Evolutionary conservation across 2,113 vertebrate genomes (phyloP).

Genomic region (Diglossa brunneiventris): DNA sequence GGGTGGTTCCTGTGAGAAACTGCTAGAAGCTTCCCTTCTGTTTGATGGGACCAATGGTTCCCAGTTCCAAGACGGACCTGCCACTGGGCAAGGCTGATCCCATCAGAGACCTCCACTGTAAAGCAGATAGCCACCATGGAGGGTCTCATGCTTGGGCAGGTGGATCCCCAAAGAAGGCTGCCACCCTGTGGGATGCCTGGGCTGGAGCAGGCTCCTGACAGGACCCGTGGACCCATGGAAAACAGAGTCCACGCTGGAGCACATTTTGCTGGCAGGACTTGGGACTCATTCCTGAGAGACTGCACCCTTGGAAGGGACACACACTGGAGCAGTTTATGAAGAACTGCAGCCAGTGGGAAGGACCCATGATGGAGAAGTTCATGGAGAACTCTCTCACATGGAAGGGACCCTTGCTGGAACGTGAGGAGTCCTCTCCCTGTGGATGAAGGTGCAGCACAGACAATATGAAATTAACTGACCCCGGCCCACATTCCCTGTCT

Average conservation of each 20-base stretch:
- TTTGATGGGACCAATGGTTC: background rate
- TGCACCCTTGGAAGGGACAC: too few species aligned
- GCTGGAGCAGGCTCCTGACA: background rate
- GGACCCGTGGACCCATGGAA: background rate
- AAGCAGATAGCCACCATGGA: background rate
- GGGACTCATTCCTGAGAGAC: background rate
- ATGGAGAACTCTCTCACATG: background rate
- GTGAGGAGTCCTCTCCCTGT: background rate
- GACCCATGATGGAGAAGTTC: background rate
- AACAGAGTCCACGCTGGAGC: accelerated
- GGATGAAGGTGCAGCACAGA: background rate
- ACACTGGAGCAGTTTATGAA: background rate
- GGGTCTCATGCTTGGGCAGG: accelerated
- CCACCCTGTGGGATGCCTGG: accelerated
- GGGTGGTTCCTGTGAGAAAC: background rate
- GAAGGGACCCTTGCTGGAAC: background rate
- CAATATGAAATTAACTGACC: background rate
- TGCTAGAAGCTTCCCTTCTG: background rate
- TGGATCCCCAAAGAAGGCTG: background rate
- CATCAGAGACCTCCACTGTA: background rate
- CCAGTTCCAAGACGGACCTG: accelerated
- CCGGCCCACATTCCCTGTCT: background rate
- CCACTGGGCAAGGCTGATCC: background rate
- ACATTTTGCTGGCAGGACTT: background rate
- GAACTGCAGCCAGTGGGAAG: background rate